A percentile compares a stretch with the other conserved stretches of the same genome.
Evolutionary conservation across 2,797 vertebrate species (phyloP).

Genomic region (Peromyscus attwateri): DNA sequence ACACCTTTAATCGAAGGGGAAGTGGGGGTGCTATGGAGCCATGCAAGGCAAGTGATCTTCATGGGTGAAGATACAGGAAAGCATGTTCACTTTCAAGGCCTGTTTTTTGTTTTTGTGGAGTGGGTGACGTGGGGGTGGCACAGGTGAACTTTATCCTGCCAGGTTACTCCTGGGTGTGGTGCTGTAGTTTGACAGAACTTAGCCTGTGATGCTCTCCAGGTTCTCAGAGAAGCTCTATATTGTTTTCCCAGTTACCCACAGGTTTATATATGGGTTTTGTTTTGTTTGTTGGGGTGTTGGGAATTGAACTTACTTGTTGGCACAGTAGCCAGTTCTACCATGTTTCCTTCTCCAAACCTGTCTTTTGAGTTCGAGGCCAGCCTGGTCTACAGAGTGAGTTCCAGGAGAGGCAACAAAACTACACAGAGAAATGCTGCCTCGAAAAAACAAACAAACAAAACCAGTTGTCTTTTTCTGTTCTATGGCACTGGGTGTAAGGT

Average conservation of each 20-base stretch:
- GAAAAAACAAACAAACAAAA: no score
- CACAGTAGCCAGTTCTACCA: not conserved
- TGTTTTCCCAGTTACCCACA: not conserved
- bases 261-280: not conserved
- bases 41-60: not conserved
- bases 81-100: not conserved
- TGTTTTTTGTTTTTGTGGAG: not conserved
- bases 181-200: not conserved
- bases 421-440: no score
- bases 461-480: not conserved
- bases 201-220: no score
- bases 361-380: no score
- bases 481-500: not conserved
- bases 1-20: not conserved
- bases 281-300: not conserved
- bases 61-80: not conserved
- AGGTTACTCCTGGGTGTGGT: not conserved
- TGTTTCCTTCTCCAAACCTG: not conserved
- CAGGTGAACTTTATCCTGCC: fast-evolving
- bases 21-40: no score
- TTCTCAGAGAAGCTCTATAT: not conserved
- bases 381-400: no score
- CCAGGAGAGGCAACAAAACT: no score
- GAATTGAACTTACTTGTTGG: not conserved
- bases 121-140: not conserved